Conservation (phyloP, 2,888 invertebrate genomes). For the Drosophila gaucha region DNA sequence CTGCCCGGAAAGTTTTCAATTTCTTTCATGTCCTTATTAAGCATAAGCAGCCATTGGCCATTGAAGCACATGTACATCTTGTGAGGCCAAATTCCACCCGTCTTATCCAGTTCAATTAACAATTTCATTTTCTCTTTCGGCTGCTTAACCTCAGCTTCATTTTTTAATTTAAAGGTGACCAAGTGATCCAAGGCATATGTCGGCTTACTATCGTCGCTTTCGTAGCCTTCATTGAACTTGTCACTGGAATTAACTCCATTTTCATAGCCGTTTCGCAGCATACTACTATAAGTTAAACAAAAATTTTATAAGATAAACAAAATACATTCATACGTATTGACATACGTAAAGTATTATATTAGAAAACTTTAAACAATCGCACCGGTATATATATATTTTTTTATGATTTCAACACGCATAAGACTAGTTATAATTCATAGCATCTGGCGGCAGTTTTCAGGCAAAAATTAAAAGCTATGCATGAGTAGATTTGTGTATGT, state of each 20-base stretch:
- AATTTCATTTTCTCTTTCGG: conserved; percentile 96
- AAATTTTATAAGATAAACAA: too few species aligned
- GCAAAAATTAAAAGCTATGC: too few species aligned
- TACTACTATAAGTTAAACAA: conserved; percentile 37
- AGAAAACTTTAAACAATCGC: not conserved
- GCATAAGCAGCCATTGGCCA: conserved; percentile 94
- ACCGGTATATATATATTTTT: not conserved
- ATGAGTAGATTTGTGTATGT: too few species aligned
- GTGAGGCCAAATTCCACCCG: conserved; percentile 99
- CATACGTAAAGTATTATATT: too few species aligned
- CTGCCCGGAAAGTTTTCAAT: conserved; percentile 98
- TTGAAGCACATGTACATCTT: conserved; percentile 96
- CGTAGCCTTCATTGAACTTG: conserved; percentile 32
- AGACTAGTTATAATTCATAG: too few species aligned
- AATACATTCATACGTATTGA: not conserved
- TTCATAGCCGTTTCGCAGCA: conserved; percentile 74
- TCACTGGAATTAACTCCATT: conserved; percentile 52
- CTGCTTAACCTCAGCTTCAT: conserved; percentile 93
- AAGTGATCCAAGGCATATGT: conserved; percentile 97
- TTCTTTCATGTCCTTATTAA: conserved; percentile 97
- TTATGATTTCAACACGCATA: too few species aligned
- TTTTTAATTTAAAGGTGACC: conserved; percentile 98
- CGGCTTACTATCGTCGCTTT: conserved; percentile 85
- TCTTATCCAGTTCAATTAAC: conserved; percentile 94
- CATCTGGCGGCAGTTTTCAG: too few species aligned